These are phyloP conservation scores for Diadromus collaris DNA, from an alignment of 2,888 invertebrate genomes.

Conservation along the genomic window DNA sequence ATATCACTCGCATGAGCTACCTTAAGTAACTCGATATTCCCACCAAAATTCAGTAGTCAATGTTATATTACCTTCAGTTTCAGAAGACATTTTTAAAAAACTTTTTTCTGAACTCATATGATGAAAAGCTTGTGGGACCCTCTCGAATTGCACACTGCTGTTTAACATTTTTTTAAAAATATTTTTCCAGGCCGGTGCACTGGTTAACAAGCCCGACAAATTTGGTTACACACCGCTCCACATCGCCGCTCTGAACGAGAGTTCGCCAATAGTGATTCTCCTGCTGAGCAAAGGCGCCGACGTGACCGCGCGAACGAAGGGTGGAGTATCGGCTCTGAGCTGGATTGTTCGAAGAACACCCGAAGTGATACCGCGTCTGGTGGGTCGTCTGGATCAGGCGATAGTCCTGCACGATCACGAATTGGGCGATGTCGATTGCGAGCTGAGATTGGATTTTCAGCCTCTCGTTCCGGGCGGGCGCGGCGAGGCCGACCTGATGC, in stretches of 20 bases:
- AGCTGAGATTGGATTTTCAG: slow-evolving; percentile 86
- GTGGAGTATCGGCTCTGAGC: slow-evolving; percentile 89
- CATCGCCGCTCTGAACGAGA: slow-evolving; percentile 91
- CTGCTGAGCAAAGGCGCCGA: slow-evolving; percentile 90
- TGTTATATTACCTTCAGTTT: no score
- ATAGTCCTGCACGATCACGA: slow-evolving; percentile 92
- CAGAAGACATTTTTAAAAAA: background rate
- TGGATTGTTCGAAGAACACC: slow-evolving; percentile 93
- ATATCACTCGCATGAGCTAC: no score
- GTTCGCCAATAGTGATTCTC: slow-evolving; percentile 87
- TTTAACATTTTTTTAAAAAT: background rate
- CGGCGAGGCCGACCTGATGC: slow-evolving; percentile 82
- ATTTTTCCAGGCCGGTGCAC: slow-evolving; percentile 83
- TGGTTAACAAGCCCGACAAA: slow-evolving; percentile 88
- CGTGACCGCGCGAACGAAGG: slow-evolving; percentile 90
- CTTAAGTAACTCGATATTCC: no score
- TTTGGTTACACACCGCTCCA: slow-evolving; percentile 93
- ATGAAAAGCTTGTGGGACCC: no score
- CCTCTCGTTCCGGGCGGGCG: slow-evolving; percentile 78
- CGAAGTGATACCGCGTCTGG: slow-evolving; percentile 88
- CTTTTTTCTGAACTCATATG: background rate
- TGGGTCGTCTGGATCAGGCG: slow-evolving; percentile 87
- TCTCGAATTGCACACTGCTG: background rate
- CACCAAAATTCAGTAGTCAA: no score
- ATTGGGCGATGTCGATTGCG: slow-evolving; percentile 92